Conservation (phyloP, 1,140 invertebrate genomes). For the Contarinia nasturtii region DNA sequence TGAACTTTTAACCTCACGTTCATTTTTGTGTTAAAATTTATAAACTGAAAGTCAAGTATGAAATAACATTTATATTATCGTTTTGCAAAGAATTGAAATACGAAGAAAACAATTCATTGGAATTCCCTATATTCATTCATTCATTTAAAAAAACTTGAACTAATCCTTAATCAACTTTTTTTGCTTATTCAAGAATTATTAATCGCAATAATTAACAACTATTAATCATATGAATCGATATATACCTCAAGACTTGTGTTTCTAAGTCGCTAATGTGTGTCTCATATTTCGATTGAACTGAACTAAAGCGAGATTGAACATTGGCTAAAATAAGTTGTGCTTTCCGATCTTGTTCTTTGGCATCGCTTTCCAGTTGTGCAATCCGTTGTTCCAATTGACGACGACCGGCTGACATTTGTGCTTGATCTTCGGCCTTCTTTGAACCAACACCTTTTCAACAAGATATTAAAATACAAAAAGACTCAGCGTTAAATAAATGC, state of each 20-base stretch:
- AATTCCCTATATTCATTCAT: too few species aligned
- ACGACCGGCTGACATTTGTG: slow-evolving; percentile 29
- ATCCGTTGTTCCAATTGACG: slow-evolving; percentile 48
- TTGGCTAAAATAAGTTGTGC: slow-evolving; percentile 46
- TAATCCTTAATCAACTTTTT: too few species aligned
- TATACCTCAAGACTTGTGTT: slow-evolving; percentile 32
- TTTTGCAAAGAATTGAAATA: too few species aligned
- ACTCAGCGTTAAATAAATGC: too few species aligned
- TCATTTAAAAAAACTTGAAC: too few species aligned
- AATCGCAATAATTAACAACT: neutral
- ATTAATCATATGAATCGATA: neutral
- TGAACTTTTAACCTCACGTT: too few species aligned
- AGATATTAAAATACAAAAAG: too few species aligned
- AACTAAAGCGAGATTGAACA: slow-evolving; percentile 50
- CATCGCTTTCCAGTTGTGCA: slow-evolving; percentile 40
- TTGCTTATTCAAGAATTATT: too few species aligned
- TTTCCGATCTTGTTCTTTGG: slow-evolving; percentile 42
- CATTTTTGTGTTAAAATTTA: too few species aligned
- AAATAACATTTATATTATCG: too few species aligned
- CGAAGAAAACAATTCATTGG: too few species aligned
- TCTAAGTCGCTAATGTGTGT: slow-evolving; percentile 52
- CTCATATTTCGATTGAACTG: slow-evolving; percentile 54
- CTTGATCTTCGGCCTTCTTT: neutral
- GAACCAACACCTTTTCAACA: slow-evolving; percentile 6
- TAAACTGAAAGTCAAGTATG: too few species aligned